Evolutionary conservation across 2,113 vertebrate species (phyloP), one percentile per base, ranked within the genome.

Genomic region (Tympanuchus pallidicinctus): DNA sequence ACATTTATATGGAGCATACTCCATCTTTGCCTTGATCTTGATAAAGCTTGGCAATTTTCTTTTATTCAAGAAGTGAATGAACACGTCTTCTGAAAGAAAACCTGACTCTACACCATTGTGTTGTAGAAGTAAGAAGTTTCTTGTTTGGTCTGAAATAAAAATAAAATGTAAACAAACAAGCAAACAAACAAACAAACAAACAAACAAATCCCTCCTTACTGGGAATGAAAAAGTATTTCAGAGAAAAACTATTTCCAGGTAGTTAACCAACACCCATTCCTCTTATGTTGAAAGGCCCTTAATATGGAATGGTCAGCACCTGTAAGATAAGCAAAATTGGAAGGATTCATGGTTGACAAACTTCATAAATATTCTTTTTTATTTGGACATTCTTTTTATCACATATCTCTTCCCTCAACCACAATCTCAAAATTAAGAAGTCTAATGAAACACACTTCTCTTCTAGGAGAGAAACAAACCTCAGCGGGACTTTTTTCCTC

Each of bases 341-440:
- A 79, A 72, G 45, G 75, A 88, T 80, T 83, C 57, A 18, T 32
- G 36, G 11, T 48, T 40, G 50, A 36, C 64, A 82, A 45, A 11
- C 6, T 82, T 72, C 61, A 21, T 32, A 71, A 34, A 90, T 92
- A 81, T 57, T 32, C 8, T n/a, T 88, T 56, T 88, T 90, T 36
- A n/a, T 45, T 63, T 11, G 67, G 17, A 56, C 21, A 30, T 8
- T 50, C 20, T 67, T 92, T 86, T 92, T 69, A 89, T 92, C 70
- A 77, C 25, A 86, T 20, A 70, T 24, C 8, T 86, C 45, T 72
- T 78, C 82, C 72, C 47, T 16, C 48, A 91, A 27, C 22, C 56
- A 82, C 40, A 92, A 73, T 91, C 45, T 22, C n/a, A 74, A 94
- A 94, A 95, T 95, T 91, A 94, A 90, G 74, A 77, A 95, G 64